Percentiles rank a stretch among this genome's conserved stretches.
phyloP scores from a whole-genome alignment of 2,888 invertebrate species.

The Nymphalis c-album region DNA sequence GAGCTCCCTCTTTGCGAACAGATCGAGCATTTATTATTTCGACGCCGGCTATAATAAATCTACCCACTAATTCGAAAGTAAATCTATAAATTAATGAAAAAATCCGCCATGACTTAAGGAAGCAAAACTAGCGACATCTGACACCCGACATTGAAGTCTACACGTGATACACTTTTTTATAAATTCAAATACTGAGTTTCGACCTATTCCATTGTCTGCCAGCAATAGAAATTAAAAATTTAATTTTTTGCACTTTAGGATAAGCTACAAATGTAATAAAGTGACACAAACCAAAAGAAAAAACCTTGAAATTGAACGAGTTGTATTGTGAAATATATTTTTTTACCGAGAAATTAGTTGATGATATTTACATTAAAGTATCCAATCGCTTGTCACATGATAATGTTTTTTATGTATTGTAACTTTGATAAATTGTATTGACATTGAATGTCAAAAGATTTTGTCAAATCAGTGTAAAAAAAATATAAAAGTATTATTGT shows the following conservation, averaged over 20 bases:
- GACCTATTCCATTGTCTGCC: slow-evolving; percentile 62
- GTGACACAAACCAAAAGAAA: not conserved
- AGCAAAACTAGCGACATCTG: slow-evolving; percentile 76
- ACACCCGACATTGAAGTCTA: slow-evolving; percentile 53
- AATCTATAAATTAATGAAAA: slow-evolving; percentile 74
- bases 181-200: slow-evolving; percentile 53
- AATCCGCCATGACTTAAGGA: slow-evolving; percentile 78
- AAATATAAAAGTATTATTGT: slow-evolving; percentile 27
- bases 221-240: slow-evolving; percentile 42
- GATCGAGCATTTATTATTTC: slow-evolving; percentile 64
- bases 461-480: slow-evolving; percentile 40
- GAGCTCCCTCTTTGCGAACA: slow-evolving; percentile 62
- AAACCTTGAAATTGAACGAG: not conserved
- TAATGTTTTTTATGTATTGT: slow-evolving; percentile 24
- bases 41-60: slow-evolving; percentile 70
- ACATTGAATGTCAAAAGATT: slow-evolving; percentile 40
- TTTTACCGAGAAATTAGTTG: too few relatives aligned
- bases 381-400: slow-evolving; percentile 46
- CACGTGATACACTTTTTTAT: slow-evolving; percentile 75
- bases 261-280: not conserved
- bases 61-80: slow-evolving; percentile 74
- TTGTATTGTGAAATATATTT: not conserved
- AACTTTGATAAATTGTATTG: slow-evolving; percentile 32
- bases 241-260: not conserved
- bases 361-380: slow-evolving; percentile 1